Conservation (phyloP, 2,888 invertebrate genomes). For the Ashinkailepas kermadecensis region DNA sequence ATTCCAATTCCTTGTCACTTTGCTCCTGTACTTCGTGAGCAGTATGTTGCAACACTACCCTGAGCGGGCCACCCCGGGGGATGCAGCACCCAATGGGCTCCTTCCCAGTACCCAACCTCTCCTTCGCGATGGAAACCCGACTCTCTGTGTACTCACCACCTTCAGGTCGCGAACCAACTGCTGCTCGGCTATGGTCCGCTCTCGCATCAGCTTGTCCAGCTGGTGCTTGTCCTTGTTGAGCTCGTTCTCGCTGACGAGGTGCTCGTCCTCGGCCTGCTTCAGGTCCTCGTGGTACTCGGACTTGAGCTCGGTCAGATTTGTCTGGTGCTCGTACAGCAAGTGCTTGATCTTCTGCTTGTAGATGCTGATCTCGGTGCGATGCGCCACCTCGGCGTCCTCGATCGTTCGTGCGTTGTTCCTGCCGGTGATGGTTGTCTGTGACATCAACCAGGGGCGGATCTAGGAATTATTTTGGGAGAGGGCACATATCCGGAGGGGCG, state of each 20-base stretch:
- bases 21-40: too few relatives aligned
- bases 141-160: background rate
- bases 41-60: too few relatives aligned
- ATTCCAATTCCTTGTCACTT: too few relatives aligned
- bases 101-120: too few relatives aligned
- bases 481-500: too few relatives aligned
- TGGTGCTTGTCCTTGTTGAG: slow-evolving; percentile 28
- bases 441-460: too few relatives aligned
- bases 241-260: slow-evolving; percentile 27
- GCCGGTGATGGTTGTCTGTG: background rate
- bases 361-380: slow-evolving; percentile 77
- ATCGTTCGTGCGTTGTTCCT: slow-evolving; percentile 76
- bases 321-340: slow-evolving; percentile 83
- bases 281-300: slow-evolving; percentile 44
- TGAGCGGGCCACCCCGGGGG: too few relatives aligned
- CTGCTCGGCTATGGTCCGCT: background rate
- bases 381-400: slow-evolving; percentile 76
- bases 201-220: slow-evolving; percentile 5
- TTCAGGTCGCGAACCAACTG: slow-evolving; percentile 13
- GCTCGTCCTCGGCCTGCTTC: slow-evolving; percentile 28
- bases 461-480: too few relatives aligned
- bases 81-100: too few relatives aligned
- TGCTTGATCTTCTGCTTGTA: slow-evolving; percentile 90
- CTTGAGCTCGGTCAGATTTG: slow-evolving; percentile 70
- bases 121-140: too few relatives aligned